Percentiles rank a stretch among this genome's conserved stretches.
phyloP scores from a whole-genome alignment of 2,888 invertebrate genomes.

The Rotaria socialis region DNA sequence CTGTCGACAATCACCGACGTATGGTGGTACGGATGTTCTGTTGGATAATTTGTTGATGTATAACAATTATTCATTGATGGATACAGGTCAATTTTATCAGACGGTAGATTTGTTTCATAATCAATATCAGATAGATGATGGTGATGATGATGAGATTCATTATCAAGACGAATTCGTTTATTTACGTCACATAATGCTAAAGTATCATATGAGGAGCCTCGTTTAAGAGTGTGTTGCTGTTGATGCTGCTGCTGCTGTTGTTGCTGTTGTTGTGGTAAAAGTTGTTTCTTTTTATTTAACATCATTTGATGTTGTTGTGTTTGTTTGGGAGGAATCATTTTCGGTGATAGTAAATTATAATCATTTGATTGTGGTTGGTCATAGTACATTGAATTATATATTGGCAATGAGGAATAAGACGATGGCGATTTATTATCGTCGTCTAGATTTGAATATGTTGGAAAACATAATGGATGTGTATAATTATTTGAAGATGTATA shows the following conservation, averaged over 20 bases:
- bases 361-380: background rate
- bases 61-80: conserved; percentile 3
- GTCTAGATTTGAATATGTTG: background rate
- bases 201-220: background rate
- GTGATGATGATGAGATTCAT: conserved; percentile 23
- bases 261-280: background rate
- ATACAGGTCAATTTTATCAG: background rate
- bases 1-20: conserved; percentile 36
- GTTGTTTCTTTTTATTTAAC: background rate
- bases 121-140: conserved; percentile 2
- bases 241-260: no score
- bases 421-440: background rate
- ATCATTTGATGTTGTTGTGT: background rate
- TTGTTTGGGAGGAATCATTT: background rate
- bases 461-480: background rate
- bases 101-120: background rate
- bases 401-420: background rate
- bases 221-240: background rate
- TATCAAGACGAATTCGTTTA: conserved; percentile 18
- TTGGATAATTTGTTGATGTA: conserved; percentile 5
- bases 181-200: conserved; percentile 4
- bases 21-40: background rate
- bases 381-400: background rate
- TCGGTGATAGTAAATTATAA: background rate
- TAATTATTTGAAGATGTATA: background rate